Evolutionary conservation across 2,797 vertebrate species (phyloP), one percentile per base, ranked within the genome.

Genomic region (Spea hammondii): DNA sequence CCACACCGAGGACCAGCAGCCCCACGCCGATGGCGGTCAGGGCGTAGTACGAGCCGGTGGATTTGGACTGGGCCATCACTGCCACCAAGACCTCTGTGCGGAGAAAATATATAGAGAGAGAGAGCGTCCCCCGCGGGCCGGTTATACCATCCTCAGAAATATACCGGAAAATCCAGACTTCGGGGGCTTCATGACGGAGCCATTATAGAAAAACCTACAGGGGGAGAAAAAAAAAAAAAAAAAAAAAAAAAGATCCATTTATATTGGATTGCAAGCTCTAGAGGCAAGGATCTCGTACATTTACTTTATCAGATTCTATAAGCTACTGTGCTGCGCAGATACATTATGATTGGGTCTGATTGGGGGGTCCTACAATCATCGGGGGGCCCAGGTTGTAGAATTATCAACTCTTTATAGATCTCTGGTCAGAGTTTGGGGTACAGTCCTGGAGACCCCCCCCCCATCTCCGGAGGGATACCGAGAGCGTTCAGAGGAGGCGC

Each of bases 1-100:
- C 93, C 32, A 97, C 87, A 8, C 97, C 97, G 0, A 99, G 93
- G 3, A 96, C 93, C 0, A 98, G 89, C 87, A 99, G 93, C 0
- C 97, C 97, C 75, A 98, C 88, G 62, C 95, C 97, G 13, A 99
- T 93, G 6, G 97, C 96, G 0, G 95, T 97, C 82, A 99, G 92
- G 0, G 97, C 97, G 0, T 98, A 99, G 89, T 97, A 95, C 0
- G 95, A 94, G 0, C 95, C 94, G 0, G 92, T 94, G 14, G 92
- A 62, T 6, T 85, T 86, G 2, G 92, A 91, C 45, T 90, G 91
- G 64, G 92, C 92, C 92, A 93, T 93, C 6, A 13, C n/a, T 45
- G 45, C n/a, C 0, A 2, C 6, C 0, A 65, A n/a, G 47, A 14
- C 13, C 7, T 45, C 44, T 50, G 47, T 0, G 14, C n/a, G 7